phyloP scores from a whole-genome alignment of 2,797 vertebrate species.

The Sebastes hubbsi region DNA sequence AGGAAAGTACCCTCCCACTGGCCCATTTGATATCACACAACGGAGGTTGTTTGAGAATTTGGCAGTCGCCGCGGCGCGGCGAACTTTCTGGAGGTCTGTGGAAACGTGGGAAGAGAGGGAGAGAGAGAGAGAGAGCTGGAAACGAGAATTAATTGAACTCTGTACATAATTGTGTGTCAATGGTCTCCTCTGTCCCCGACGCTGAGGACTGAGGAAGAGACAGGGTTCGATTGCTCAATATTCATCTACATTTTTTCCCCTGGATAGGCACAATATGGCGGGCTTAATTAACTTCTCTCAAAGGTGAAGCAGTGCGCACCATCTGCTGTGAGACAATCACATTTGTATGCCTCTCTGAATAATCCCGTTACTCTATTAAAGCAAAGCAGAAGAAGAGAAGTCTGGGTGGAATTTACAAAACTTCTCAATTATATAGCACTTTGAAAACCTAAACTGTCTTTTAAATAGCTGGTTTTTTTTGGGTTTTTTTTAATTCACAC shows the following conservation, averaged over 20 bases:
- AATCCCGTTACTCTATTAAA: conserved; percentile 93
- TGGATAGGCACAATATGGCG: conserved; percentile 98
- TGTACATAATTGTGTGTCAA: conserved; percentile 94
- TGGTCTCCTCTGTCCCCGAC: conserved; percentile 90
- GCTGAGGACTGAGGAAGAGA: conserved; percentile 91
- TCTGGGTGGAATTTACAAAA: conserved; percentile 75
- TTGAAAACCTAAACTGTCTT: conserved; percentile 31
- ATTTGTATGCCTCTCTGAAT: conserved; percentile 96
- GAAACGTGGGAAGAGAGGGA: conserved; percentile 93
- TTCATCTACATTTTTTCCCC: conserved; percentile 98
- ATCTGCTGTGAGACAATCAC: conserved; percentile 99
- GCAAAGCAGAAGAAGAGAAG: conserved; percentile 58
- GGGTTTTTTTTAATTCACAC: not conserved
- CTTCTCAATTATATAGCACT: conserved; percentile 79
- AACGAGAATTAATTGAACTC: conserved; percentile 94
- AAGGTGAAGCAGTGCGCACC: conserved; percentile 99
- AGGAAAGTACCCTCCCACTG: conserved; percentile 65
- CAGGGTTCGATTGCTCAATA: conserved; percentile 97
- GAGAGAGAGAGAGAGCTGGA: conserved; percentile 67
- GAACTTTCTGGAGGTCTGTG: conserved; percentile 89
- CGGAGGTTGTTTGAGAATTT: conserved; percentile 90
- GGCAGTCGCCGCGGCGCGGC: conserved; percentile 86
- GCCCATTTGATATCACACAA: conserved; percentile 88
- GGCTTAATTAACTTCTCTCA: conserved; percentile 99
- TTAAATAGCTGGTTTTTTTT: not conserved